A percentile compares a stretch with the other conserved stretches of the same genome.
These are phyloP conservation scores for Phalanger gymnotis DNA, from an alignment of 2,797 vertebrate genomes.

Conservation along the genomic window DNA sequence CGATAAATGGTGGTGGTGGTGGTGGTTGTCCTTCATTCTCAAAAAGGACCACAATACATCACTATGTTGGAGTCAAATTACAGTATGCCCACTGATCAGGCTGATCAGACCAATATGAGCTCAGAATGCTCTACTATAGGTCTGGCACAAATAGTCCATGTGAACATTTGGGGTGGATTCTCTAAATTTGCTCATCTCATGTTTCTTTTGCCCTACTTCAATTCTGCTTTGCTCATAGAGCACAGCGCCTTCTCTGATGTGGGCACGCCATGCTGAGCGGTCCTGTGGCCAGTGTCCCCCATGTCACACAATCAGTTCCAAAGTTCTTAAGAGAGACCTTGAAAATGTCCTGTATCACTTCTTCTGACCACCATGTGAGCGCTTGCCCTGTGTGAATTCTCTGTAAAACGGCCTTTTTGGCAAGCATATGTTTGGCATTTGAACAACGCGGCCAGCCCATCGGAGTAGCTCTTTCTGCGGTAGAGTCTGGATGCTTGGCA, in stretches of 20 bases:
- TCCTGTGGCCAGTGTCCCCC: neutral
- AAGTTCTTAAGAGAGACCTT: neutral
- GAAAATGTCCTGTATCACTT: neutral
- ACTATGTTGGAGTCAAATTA: neutral
- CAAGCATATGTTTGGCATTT: neutral
- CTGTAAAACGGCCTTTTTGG: neutral
- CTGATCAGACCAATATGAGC: neutral
- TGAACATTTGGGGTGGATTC: neutral
- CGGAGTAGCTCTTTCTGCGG: neutral
- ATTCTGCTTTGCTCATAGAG: neutral
- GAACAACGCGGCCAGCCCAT: neutral
- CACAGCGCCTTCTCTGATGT: neutral
- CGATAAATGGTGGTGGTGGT: neutral
- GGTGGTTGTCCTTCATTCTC: neutral
- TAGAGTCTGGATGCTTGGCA: neutral
- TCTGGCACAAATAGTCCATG: neutral
- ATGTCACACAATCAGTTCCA: neutral
- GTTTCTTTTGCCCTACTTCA: neutral
- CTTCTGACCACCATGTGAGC: neutral
- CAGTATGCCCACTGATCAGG: rapidly evolving
- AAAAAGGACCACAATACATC: neutral
- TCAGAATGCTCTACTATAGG: neutral
- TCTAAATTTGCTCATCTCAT: neutral
- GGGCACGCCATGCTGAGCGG: neutral
- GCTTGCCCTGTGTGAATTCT: neutral